phyloP scores from a whole-genome alignment of 2,113 vertebrate genomes.

The Vanacampus margaritifer region DNA sequence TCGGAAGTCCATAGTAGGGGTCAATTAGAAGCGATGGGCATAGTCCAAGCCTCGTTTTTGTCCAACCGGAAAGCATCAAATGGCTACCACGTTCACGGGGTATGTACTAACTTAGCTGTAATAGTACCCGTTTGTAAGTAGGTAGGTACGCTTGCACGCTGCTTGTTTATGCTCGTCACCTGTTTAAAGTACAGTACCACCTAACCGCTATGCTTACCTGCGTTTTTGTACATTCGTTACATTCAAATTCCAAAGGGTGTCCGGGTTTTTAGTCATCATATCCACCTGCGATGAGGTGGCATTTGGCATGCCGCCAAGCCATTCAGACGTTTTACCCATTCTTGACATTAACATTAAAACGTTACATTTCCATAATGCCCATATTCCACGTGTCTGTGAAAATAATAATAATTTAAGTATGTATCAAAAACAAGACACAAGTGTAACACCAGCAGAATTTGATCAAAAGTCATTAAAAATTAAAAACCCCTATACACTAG shows the following conservation, averaged over 20 bases:
- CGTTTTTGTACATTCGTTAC: neutral
- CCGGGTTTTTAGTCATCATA: neutral
- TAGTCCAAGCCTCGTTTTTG: constrained; percentile 60
- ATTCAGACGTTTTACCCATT: neutral
- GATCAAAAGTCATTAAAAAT: too few relatives aligned
- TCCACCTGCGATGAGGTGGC: constrained; percentile 62
- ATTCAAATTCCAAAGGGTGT: neutral
- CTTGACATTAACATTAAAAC: too few relatives aligned
- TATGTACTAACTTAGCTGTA: constrained; percentile 30
- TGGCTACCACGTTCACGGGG: constrained; percentile 70
- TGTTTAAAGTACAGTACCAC: neutral
- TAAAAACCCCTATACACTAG: too few relatives aligned
- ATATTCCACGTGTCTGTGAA: too few relatives aligned
- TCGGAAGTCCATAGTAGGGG: too few relatives aligned
- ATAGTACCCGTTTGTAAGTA: neutral
- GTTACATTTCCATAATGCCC: too few relatives aligned
- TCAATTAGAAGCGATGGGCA: constrained; percentile 39
- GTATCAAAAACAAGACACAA: too few relatives aligned
- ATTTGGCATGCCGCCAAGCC: constrained; percentile 24
- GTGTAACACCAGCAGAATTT: too few relatives aligned
- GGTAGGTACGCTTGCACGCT: neutral
- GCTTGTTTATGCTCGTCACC: neutral
- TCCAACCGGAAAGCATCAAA: constrained; percentile 46
- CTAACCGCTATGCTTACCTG: too few relatives aligned
- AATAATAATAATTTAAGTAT: too few relatives aligned